Evolutionary conservation across 2,113 vertebrate species (phyloP), one percentile per base, ranked within the genome.

Genomic region (Chlamydotis undulata): DNA sequence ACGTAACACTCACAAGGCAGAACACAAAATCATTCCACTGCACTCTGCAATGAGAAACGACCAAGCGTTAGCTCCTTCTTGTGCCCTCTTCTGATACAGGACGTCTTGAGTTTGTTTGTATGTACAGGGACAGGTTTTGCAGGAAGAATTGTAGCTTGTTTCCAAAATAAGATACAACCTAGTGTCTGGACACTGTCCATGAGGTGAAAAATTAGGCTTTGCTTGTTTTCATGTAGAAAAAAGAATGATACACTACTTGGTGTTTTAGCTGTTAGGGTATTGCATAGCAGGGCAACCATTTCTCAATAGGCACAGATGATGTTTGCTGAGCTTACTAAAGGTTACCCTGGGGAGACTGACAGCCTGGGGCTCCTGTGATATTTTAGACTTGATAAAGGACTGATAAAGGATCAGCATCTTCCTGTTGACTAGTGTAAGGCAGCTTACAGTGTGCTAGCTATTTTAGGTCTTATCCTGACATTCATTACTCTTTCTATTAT

Each of bases 281-380:
- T 64, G 8, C 49, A 9, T 49, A 61, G 45, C 49, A 90, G 45
- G 35, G 19, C 67, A 79, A 8, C 0, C 1, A 0, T 35, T 45
- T 45, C 29, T 76, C 55, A 23, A 0, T 10, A 60, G 61, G 45
- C 37, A 60, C 22, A 10, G 17, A 16, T 0, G 1, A 28, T 68
- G n/a, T 91, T 83, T 76, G 33, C 63, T 88, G 67, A 85, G 14
- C 12, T 87, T 69, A 11, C 68, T 87, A 39, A 71, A 25, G 0
- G 17, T 71, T 84, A 29, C 7, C 7, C 7, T 47, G 52, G 21
- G 67, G 14, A 76, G 8, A 64, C 49, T 63, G 68, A 33, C 4
- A 60, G 37, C 23, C 11, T 59, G 43, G 29, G 7, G 6, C 28
- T 81, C 6, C 5, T 7, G 47, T 35, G n/a, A 8, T 15, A 84